phyloP scores from a whole-genome alignment of 1,140 invertebrate species.

The Thereuonema tuberculata region DNA sequence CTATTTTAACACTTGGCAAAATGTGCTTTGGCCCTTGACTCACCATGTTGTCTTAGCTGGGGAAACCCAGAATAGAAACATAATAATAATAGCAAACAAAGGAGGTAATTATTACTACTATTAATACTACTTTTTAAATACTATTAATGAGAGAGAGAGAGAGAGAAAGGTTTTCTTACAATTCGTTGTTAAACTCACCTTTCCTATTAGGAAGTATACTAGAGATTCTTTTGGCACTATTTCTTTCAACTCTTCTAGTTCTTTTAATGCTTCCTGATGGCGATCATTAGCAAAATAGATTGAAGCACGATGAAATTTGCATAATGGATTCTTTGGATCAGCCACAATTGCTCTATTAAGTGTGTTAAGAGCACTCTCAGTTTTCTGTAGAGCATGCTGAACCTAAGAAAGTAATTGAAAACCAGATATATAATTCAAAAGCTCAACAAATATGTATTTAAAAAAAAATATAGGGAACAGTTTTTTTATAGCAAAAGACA shows the following conservation, averaged over 20 bases:
- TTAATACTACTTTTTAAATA: too few relatives aligned
- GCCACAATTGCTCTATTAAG: slow-evolving; percentile 72
- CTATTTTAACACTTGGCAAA: too few relatives aligned
- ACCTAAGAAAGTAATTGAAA: too few relatives aligned
- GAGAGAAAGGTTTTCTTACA: not conserved
- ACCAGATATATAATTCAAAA: too few relatives aligned
- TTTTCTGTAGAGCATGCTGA: slow-evolving; percentile 78
- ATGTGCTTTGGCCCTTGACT: too few relatives aligned
- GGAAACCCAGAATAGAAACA: too few relatives aligned
- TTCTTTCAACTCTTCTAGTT: slow-evolving; percentile 89
- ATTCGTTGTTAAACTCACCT: slow-evolving; percentile 39
- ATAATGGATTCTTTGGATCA: slow-evolving; percentile 85
- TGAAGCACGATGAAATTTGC: slow-evolving; percentile 92
- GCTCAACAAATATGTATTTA: not conserved
- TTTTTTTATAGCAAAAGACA: not conserved
- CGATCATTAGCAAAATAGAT: slow-evolving; percentile 81
- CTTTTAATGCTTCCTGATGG: slow-evolving; percentile 78
- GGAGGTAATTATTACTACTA: too few relatives aligned
- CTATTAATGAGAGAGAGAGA: too few relatives aligned
- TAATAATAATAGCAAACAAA: too few relatives aligned
- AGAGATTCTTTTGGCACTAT: slow-evolving; percentile 96
- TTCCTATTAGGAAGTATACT: slow-evolving; percentile 96
- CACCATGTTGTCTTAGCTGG: too few relatives aligned
- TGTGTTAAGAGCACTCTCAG: slow-evolving; percentile 72
- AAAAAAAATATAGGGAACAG: too few relatives aligned